phyloP scores from a whole-genome alignment of 2,888 invertebrate genomes.

The Rhodophaea formosa region DNA sequence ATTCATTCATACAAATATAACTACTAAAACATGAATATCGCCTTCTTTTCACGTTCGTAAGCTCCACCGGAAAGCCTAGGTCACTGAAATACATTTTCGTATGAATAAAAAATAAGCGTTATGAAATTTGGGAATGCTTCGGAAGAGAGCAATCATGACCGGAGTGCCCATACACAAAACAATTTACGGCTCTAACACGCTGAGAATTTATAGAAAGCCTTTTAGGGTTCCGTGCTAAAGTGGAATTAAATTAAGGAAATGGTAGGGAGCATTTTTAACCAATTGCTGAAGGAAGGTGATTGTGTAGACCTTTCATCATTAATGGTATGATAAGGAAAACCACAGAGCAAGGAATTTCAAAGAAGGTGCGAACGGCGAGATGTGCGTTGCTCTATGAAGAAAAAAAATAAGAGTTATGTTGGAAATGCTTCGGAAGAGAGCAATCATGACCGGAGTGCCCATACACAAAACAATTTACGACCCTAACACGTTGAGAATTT shows the following conservation, averaged over 20 bases:
- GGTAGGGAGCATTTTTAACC: no score
- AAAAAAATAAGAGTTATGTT: slow-evolving; percentile 13
- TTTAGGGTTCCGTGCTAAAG: background rate
- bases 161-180: slow-evolving; percentile 15
- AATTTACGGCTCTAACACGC: slow-evolving; percentile 2
- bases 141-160: background rate
- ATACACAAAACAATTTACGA: slow-evolving; percentile 14
- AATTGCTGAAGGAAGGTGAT: no score
- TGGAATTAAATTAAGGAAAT: background rate
- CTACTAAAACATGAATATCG: no score
- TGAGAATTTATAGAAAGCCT: slow-evolving; percentile 10
- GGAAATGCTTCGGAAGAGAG: background rate
- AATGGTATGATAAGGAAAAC: no score
- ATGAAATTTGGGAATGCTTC: slow-evolving; percentile 10
- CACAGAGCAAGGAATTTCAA: no score
- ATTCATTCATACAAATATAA: no score
- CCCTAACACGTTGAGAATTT: slow-evolving; percentile 6
- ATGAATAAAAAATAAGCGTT: slow-evolving; percentile 14
- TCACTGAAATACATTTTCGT: background rate
- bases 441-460: slow-evolving; percentile 8
- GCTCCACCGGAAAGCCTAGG: background rate
- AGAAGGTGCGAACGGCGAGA: no score
- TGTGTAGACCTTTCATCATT: no score
- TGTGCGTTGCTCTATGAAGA: no score
- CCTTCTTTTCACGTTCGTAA: background rate